Evolutionary conservation across 2,797 vertebrate species (phyloP).

Genomic region (Avahi laniger): DNA sequence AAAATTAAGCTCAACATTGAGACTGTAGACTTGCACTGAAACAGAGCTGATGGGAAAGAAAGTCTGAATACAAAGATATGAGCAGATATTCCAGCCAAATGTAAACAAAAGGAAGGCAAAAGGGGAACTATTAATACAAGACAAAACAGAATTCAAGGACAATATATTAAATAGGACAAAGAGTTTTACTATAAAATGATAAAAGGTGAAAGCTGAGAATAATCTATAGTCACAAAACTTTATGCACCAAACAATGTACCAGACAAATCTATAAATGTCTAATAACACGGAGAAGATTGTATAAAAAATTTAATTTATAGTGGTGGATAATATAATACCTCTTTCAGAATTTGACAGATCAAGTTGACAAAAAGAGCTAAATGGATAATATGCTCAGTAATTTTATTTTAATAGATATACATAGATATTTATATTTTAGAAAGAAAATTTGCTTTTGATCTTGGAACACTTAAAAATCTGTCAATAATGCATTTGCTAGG

Average conservation of each 20-base stretch:
- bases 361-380: not conserved
- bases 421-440: not conserved
- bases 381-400: not conserved
- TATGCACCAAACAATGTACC: conserved; percentile 22
- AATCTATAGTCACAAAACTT: conserved; percentile 46
- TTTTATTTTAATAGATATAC: not conserved
- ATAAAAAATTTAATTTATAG: not conserved
- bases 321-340: not conserved
- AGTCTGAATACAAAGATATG: not conserved
- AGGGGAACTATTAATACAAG: not conserved
- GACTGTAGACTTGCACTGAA: not conserved
- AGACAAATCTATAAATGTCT: conserved; percentile 29
- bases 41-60: not conserved
- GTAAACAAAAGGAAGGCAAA: not conserved
- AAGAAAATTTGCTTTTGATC: not conserved
- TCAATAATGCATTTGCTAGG: not conserved
- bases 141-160: not conserved
- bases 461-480: not conserved
- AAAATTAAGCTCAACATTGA: not conserved
- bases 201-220: conserved; percentile 20
- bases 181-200: conserved; percentile 18
- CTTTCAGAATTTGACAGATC: not conserved
- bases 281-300: not conserved
- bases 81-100: not conserved
- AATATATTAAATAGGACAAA: conserved; percentile 10